Evolutionary conservation across 1,140 invertebrate species (phyloP).

Genomic region (Apis florea): DNA sequence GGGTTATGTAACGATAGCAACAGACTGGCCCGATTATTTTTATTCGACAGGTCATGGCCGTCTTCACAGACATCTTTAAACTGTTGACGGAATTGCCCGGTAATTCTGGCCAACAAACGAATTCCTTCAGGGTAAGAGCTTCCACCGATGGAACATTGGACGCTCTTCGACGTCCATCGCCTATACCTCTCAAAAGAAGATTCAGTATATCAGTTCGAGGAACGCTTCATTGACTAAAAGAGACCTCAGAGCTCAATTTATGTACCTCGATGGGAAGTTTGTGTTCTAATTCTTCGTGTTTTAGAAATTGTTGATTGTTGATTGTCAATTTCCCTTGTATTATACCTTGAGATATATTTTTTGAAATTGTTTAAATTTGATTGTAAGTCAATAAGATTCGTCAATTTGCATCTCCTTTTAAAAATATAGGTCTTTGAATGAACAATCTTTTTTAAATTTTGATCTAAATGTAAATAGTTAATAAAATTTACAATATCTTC

Average conservation of each 20-base stretch:
- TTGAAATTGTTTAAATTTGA: neutral
- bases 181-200: slow-evolving; percentile 64
- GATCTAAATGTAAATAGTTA: neutral
- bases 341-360: neutral
- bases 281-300: neutral
- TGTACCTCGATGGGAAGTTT: no score
- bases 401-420: no score
- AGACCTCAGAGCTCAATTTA: neutral
- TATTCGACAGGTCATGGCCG: slow-evolving; percentile 65
- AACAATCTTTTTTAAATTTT: neutral
- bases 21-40: slow-evolving; percentile 49
- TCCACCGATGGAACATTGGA: slow-evolving; percentile 82
- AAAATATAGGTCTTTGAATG: no score
- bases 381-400: no score
- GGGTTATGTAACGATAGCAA: slow-evolving; percentile 42
- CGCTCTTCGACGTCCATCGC: slow-evolving; percentile 40
- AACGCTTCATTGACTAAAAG: slow-evolving; percentile 14
- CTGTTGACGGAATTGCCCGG: slow-evolving; percentile 54
- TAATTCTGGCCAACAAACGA: slow-evolving; percentile 39
- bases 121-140: slow-evolving; percentile 82
- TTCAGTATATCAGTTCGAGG: slow-evolving; percentile 78
- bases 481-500: neutral
- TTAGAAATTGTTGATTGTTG: neutral
- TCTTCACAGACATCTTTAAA: slow-evolving; percentile 58
- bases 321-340: neutral